Evolutionary conservation across 2,797 vertebrate genomes (phyloP).

Genomic region (Sebastiscus tertius): DNA sequence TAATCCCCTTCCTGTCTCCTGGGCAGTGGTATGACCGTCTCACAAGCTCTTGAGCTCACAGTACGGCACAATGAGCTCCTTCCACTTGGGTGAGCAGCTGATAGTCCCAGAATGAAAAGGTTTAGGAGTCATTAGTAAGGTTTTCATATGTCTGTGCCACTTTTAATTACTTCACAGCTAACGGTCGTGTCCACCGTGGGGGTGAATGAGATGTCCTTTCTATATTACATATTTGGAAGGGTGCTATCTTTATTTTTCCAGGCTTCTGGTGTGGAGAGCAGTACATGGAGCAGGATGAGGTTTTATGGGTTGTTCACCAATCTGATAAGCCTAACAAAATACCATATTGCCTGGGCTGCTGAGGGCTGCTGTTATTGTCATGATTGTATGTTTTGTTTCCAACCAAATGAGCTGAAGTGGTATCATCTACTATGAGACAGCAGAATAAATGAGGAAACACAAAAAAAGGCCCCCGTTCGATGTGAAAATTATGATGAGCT

Average conservation of each 20-base stretch:
- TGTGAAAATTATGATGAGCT: conserved; percentile 71
- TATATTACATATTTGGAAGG: conserved; percentile 50
- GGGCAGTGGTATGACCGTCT: conserved; percentile 48
- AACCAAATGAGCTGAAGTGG: conserved; percentile 65
- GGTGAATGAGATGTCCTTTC: conserved; percentile 35
- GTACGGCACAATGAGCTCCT: conserved; percentile 65
- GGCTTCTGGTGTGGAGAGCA: neutral
- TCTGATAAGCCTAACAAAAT: conserved; percentile 50
- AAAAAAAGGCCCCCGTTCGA: conserved; percentile 33
- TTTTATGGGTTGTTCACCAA: conserved; percentile 39
- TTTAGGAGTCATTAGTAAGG: conserved; percentile 78
- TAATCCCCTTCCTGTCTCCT: conserved; percentile 45
- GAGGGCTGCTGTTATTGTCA: conserved; percentile 37
- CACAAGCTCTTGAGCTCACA: conserved; percentile 49
- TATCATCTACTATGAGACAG: conserved; percentile 47
- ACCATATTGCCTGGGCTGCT: conserved; percentile 27
- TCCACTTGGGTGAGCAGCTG: conserved; percentile 70
- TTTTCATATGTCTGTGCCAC: conserved; percentile 74
- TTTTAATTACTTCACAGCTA: conserved; percentile 75
- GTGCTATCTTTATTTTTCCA: neutral
- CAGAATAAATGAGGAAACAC: conserved; percentile 62
- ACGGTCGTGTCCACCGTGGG: conserved; percentile 56
- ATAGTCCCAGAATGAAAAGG: conserved; percentile 71
- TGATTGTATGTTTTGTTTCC: conserved; percentile 64
- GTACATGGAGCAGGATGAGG: neutral